Evolutionary conservation across 2,888 invertebrate species (phyloP).

Genomic region (Gortyna flavago): DNA sequence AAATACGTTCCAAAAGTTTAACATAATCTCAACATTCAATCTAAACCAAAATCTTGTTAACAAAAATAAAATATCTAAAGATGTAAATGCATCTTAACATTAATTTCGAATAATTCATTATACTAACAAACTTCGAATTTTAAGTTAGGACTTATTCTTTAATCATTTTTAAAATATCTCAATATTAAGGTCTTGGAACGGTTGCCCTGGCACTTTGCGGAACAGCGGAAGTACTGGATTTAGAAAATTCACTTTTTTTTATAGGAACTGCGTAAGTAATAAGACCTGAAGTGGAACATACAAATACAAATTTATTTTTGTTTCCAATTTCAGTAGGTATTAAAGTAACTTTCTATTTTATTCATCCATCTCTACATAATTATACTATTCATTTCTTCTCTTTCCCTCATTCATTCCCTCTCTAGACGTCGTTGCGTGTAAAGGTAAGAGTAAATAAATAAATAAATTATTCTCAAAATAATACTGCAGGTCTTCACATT

Average conservation of each 20-base stretch:
- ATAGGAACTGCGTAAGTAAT: neutral
- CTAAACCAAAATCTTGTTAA: neutral
- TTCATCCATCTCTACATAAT: neutral
- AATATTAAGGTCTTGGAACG: slow-evolving; percentile 40
- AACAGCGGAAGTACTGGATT: slow-evolving; percentile 41
- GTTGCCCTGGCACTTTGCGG: slow-evolving; percentile 37
- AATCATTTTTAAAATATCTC: neutral
- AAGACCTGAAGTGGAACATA: neutral
- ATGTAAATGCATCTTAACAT: neutral
- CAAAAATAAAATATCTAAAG: neutral
- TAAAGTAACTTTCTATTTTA: slow-evolving; percentile 22
- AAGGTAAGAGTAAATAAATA: slow-evolving; percentile 65
- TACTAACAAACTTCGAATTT: neutral
- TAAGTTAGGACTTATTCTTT: neutral
- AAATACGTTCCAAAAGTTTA: slow-evolving; percentile 27
- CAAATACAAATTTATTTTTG: neutral
- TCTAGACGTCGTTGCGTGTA: slow-evolving; percentile 61
- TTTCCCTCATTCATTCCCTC: slow-evolving; percentile 44
- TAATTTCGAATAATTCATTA: neutral
- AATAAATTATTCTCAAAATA: neutral
- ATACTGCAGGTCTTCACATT: neutral
- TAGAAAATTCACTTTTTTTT: slow-evolving; percentile 9
- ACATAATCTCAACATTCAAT: no score
- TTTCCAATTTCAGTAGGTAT: neutral
- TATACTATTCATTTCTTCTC: slow-evolving; percentile 27